phyloP scores from a whole-genome alignment of 1,140 invertebrate genomes.

The Drosophila obscura region DNA sequence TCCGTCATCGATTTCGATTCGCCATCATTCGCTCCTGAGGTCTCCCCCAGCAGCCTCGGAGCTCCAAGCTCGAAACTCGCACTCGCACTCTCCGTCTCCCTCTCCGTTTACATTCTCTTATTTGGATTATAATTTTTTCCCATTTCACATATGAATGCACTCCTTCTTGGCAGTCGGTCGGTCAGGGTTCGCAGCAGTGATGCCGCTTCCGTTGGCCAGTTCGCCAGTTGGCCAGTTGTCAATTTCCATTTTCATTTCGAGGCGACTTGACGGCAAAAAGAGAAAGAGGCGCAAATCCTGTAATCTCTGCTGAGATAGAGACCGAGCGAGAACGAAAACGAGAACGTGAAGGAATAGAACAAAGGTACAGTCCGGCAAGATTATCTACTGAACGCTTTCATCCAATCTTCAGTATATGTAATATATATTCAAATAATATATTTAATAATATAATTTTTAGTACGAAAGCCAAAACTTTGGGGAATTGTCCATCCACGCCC shows the following conservation, averaged over 20 bases:
- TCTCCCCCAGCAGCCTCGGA: constrained; percentile 10
- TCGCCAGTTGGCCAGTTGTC: constrained; percentile 59
- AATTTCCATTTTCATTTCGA: constrained; percentile 71
- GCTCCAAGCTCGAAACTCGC: background rate
- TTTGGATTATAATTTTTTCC: constrained; percentile 81
- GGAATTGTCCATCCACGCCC: too few species aligned
- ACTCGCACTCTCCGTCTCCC: constrained; percentile 6
- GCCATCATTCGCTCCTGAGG: constrained; percentile 20
- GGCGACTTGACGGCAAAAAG: constrained; percentile 1
- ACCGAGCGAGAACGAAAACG: background rate
- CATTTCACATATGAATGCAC: constrained; percentile 82
- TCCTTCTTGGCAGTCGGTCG: constrained; percentile 40
- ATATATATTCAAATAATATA: too few species aligned
- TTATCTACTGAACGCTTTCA: constrained; percentile 16
- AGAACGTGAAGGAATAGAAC: background rate
- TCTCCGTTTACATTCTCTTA: constrained; percentile 73
- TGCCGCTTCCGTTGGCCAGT: constrained; percentile 40
- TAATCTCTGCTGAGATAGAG: constrained; percentile 21
- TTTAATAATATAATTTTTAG: too few species aligned
- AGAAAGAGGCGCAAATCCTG: constrained; percentile 3
- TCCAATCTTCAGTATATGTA: background rate
- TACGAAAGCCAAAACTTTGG: too few species aligned
- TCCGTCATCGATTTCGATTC: constrained; percentile 55
- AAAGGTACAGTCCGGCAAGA: constrained; percentile 15
- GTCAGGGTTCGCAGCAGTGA: constrained; percentile 7